A percentile compares a stretch with the other conserved stretches of the same genome.
Evolutionary conservation across 2,888 invertebrate species (phyloP).

Genomic region (Nemotelus pantherinus): DNA sequence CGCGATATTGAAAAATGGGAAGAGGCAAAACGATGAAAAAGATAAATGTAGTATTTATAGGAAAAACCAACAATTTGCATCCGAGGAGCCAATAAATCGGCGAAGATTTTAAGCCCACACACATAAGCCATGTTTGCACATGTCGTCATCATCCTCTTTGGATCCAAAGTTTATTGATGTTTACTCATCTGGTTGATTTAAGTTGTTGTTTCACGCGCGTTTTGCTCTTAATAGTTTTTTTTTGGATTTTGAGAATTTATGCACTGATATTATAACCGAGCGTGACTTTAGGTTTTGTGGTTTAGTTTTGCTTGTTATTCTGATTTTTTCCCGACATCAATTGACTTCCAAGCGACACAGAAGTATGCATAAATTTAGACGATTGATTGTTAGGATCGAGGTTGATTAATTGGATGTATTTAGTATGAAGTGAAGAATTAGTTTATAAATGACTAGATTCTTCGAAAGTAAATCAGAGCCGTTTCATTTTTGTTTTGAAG

Average conservation of each 20-base stretch:
- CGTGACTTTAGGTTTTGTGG: not conserved
- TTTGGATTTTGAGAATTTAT: not conserved
- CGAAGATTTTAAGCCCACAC: constrained; percentile 34
- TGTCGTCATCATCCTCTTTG: constrained; percentile 42
- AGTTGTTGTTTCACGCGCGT: not conserved
- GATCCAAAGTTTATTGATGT: constrained; percentile 32
- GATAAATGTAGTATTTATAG: not conserved
- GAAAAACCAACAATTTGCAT: not conserved
- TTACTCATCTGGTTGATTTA: constrained; percentile 9
- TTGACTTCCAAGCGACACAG: too few species aligned
- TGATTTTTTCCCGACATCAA: too few species aligned
- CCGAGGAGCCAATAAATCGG: constrained; percentile 14
- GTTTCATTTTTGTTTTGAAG: too few species aligned
- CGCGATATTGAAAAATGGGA: too few species aligned
- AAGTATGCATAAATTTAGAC: too few species aligned
- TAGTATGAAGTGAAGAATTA: too few species aligned
- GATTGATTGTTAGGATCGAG: too few species aligned
- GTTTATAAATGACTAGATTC: too few species aligned
- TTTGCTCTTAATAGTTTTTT: not conserved
- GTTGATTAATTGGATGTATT: too few species aligned
- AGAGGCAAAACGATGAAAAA: too few species aligned
- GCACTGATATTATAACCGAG: not conserved
- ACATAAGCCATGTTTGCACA: constrained; percentile 8
- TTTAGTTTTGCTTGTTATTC: not conserved
- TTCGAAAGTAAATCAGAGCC: too few species aligned